Evolutionary conservation across 2,888 invertebrate genomes (phyloP), one percentile per base, ranked within the genome.

Genomic region (Synergus gifuensis): DNA sequence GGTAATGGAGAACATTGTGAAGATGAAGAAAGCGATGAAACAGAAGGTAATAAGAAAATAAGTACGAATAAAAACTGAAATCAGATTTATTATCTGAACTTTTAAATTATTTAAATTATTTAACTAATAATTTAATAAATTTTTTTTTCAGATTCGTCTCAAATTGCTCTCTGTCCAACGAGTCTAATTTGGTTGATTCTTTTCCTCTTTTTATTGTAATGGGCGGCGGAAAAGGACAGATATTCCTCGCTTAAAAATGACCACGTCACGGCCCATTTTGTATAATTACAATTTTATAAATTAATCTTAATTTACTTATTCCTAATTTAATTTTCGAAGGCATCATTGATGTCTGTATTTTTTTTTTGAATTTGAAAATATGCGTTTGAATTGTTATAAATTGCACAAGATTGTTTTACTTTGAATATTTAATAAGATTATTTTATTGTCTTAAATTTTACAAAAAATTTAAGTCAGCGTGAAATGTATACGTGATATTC

Each of bases 1-100:
- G 73, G 16, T 49, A 28, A 54, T 3, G 54, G 54, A 36, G 49
- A 73, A 9, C 36, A 49, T 16, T 73, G 73, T 9, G n/a, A 73
- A 28, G 73, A 73, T 73, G 49, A 73, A 9, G 54, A 54, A n/a
- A 54, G 73, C 49, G 9, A 73, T 28, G 22, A 28, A 0, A 28
- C 0, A 28, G 2, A 28, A 28, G 22, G 22, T 28, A 1, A 28
- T 28, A 28, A 28, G 22, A 28, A 28, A 28, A 28, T 28, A 1
- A 28, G 22, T 28, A 28, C 2, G 22, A 28, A 28, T 28, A 28
- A 28, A 28, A 28, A 28, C 22, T 28, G 22, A 28, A 28, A 28
- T 28, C 22, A 28, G 22, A 28, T 28, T 28, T 28, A 28, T 28
- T 28, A 28, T 28, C 22, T 28, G 22, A 28, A 28, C 22, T 1